Evolutionary conservation across 2,113 vertebrate species (phyloP).

Genomic region (Tetraodon nigroviridis): DNA sequence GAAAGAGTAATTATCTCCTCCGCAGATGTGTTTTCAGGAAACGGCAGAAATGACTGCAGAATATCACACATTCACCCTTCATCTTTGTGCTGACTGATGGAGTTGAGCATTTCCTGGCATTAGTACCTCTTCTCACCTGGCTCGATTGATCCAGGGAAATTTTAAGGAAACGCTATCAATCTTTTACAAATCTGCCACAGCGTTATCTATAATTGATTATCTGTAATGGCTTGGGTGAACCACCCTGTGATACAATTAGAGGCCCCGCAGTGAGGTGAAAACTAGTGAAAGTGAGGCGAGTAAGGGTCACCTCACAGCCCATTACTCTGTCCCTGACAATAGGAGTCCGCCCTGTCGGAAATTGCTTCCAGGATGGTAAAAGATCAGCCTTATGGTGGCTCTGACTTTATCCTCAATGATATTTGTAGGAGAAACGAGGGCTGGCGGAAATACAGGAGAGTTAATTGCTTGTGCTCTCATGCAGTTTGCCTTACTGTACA

Average conservation of each 20-base stretch:
- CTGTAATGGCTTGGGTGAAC: conserved; percentile 45
- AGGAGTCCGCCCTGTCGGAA: conserved; percentile 26
- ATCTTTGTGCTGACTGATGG: conserved; percentile 5
- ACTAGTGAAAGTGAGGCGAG: conserved; percentile 24
- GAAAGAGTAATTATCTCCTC: too few species aligned
- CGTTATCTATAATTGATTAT: conserved; percentile 54
- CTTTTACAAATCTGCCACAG: conserved; percentile 45
- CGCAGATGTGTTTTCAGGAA: neutral
- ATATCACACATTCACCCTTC: neutral
- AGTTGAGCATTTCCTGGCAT: conserved; percentile 3
- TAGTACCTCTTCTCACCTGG: conserved; percentile 7
- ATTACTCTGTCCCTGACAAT: conserved; percentile 56
- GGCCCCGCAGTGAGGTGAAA: conserved; percentile 33
- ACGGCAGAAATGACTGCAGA: neutral
- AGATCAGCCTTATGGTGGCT: conserved; percentile 3
- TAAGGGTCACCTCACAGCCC: conserved; percentile 52
- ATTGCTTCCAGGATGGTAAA: neutral
- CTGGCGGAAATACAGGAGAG: conserved; percentile 35
- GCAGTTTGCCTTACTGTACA: conserved; percentile 34
- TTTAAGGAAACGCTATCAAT: conserved; percentile 39
- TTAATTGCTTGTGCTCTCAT: conserved; percentile 56
- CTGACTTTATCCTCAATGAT: neutral
- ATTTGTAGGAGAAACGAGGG: conserved; percentile 25
- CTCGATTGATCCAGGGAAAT: conserved; percentile 23
- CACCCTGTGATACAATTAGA: conserved; percentile 60